Conservation (phyloP, 1,140 invertebrate genomes). For the Trichonephila inaurata region DNA sequence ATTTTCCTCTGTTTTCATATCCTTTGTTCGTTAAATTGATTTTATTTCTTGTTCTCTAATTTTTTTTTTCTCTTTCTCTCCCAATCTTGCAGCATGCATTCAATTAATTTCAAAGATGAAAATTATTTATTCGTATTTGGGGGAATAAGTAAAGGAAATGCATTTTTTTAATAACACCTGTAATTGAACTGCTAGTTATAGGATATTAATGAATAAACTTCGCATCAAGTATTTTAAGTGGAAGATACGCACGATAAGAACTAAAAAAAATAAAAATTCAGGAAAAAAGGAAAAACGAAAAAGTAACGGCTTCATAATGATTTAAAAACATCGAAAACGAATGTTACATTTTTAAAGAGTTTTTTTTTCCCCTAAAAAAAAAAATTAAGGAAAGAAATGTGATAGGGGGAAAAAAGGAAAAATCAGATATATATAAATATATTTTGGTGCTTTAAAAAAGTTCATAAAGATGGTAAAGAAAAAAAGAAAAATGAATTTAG, state of each 20-base stretch:
- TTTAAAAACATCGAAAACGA: neutral
- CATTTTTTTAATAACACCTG: constrained; percentile 7
- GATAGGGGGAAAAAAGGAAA: no score
- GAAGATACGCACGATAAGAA: neutral
- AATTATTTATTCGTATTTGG: neutral
- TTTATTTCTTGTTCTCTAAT: neutral
- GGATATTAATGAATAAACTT: constrained; percentile 2
- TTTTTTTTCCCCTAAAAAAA: no score
- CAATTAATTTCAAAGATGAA: neutral
- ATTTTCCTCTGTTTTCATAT: neutral
- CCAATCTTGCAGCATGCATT: neutral
- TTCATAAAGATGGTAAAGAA: no score
- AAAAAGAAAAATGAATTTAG: no score
- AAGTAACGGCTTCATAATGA: neutral
- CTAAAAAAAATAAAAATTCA: neutral
- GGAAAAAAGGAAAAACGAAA: neutral
- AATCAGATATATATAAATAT: no score
- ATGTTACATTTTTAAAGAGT: no score
- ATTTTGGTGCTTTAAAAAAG: no score
- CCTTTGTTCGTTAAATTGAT: constrained; percentile 1
- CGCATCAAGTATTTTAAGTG: neutral
- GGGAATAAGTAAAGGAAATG: neutral
- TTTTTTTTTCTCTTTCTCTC: neutral
- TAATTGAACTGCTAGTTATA: constrained; percentile 22
- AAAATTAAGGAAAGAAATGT: no score